Evolutionary conservation across 2,113 vertebrate genomes (phyloP), one percentile per base, ranked within the genome.

Genomic region (Psophia crepitans): DNA sequence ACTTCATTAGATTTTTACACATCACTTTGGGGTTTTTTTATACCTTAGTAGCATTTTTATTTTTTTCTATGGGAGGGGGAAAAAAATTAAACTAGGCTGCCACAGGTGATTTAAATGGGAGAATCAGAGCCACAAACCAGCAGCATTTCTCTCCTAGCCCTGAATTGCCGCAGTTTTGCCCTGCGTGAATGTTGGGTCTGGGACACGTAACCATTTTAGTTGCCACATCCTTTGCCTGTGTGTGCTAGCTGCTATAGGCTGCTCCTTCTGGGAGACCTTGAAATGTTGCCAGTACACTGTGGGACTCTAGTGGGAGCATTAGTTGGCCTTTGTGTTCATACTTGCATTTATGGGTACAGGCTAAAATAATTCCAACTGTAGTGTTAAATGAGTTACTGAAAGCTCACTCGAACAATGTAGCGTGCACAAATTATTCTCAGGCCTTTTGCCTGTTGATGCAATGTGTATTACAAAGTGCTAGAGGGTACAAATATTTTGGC

Each of bases 331-430:
- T 90, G 68, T 93, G 33, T 84, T 92, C 53, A 13, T 87, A 19
- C 60, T 92, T 73, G 58, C 17, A 9, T 86, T 88, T 88, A 51
- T 80, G 71, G 68, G 73, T 39, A 61, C 51, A 41, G 56, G 35
- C 69, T 84, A 37, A 87, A 94, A 82, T 96, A 84, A 76, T 77
- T 93, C 41, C 35, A 63, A 35, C 39, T 41, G 21, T 41, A 46
- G 53, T 48, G 37, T 46, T 89, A 51, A 84, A 41, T 68, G 73
- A 88, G 70, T 91, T 96, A 77, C 63, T 95, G 94, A 96, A 85
- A 90, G 71, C 85, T 91, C 39, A 43, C 51, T 58, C 1, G 4
- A 58, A 46, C 63, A 74, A 35, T 81, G 46, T 35, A 60, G 30
- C 1, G 0, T 32, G 39, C 43, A 20, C 48, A 81, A 56, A 58